Evolutionary conservation across 2,113 vertebrate genomes (phyloP), one percentile per base, ranked within the genome.

Genomic region (Fukomys damarensis): DNA sequence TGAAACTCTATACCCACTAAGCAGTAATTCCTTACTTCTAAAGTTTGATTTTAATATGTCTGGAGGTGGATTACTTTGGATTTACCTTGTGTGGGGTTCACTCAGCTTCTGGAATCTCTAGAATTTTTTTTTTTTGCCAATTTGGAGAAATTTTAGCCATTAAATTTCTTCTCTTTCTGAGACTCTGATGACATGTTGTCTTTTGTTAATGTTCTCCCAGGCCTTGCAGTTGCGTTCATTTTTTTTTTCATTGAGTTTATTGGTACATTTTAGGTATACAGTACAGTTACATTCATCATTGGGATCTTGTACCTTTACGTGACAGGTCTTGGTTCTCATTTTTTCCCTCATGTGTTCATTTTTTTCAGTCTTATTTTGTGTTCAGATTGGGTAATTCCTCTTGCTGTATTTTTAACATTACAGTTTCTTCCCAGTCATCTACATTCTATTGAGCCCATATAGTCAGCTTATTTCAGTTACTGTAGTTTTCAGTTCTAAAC

Each of bases 41-140:
- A 80, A 80, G 61, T 93, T 84, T 94, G 56, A 94, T 85, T 97
- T 70, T 87, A 56, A 94, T 89, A 56, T 70, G 13, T 58, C 85
- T 90, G 20, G 43, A 52, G 89, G 26, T 85, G 7, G 38, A 63
- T 85, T 93, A 86, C n/a, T 61, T 93, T 94, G 86, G 38, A 3
- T 89, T 97, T 96, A 89, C 26, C 43, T 66, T 70, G 35, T 63
- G 52, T 94, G 58, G 68, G 49, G 58, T 93, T 95, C n/a, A 89
- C 38, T 85, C 35, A 89, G 58, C 43, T n/a, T 95, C 86, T 88
- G 30, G 35, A 88, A 93, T 88, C 77, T 88, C 46, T n/a, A 97
- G 32, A 52, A 61, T 58, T 95, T 3, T 93, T 93, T 93, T 93
- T 72, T 43, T 91, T 70, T 80, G n/a, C 32, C 32, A 93, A 94